Percentiles rank a stretch among this genome's conserved stretches.
Conservation (phyloP, 1,140 invertebrate species). For the Campoletis sonorensis region DNA sequence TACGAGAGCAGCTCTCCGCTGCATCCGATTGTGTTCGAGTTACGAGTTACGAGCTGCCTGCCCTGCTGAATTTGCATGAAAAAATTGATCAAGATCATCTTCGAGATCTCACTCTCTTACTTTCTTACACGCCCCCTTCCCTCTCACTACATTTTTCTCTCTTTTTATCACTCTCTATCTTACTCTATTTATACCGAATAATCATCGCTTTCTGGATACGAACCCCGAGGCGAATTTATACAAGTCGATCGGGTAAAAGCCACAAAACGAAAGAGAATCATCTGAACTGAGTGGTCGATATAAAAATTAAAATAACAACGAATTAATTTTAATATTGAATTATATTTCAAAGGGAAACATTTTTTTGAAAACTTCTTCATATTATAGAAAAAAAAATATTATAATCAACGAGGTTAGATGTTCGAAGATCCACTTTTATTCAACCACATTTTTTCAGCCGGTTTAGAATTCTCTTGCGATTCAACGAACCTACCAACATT, state of each 20-base stretch:
- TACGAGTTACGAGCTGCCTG: constrained; percentile 40
- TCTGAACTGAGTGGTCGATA: not conserved
- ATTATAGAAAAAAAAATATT: too few relatives aligned
- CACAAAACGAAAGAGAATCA: not conserved
- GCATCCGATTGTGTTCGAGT: constrained; percentile 44
- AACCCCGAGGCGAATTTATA: not conserved
- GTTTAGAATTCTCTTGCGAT: too few relatives aligned
- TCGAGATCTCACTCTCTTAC: constrained; percentile 21
- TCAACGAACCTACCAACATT: too few relatives aligned
- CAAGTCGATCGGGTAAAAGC: not conserved
- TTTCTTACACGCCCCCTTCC: not conserved
- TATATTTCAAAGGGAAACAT: too few relatives aligned
- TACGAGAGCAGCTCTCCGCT: not conserved
- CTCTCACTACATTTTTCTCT: not conserved
- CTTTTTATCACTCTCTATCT: not conserved
- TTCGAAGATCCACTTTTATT: too few relatives aligned
- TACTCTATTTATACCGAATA: not conserved
- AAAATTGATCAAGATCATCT: constrained; percentile 44
- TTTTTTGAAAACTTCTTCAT: too few relatives aligned
- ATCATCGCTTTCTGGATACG: constrained; percentile 2
- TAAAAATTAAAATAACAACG: not conserved
- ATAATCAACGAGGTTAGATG: too few relatives aligned
- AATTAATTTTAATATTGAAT: not conserved
- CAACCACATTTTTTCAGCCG: too few relatives aligned
- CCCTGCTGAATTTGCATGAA: constrained; percentile 32